Evolutionary conservation across 2,113 vertebrate genomes (phyloP), one percentile per base, ranked within the genome.

Genomic region (Nothocercus nigrocapillus): DNA sequence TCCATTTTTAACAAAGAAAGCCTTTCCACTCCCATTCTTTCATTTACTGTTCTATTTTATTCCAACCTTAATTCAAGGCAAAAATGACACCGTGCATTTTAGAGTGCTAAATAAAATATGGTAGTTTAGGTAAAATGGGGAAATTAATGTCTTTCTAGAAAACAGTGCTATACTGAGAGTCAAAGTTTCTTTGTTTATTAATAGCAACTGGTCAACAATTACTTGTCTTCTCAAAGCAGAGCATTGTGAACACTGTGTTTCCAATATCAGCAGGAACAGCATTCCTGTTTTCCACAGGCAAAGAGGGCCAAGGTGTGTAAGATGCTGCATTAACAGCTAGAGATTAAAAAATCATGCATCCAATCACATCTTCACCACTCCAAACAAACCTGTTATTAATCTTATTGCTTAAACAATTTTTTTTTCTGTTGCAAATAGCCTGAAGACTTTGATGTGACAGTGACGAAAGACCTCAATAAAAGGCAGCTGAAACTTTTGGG

Each of bases 381-480:
- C 73, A 61, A 95, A 95, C 93, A 96, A 96, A 56, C 45, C 36
- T 82, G 16, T 91, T 95, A 70, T 92, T 89, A 96, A 95, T 96
- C 79, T 92, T 59, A 54, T 28, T 38, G 90, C 74, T 75, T 79
- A 93, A 93, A 56, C 32, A 8, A 8, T 94, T 72, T 79, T 94
- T 72, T 79, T 91, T 95, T 82, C 30, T 83, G 25, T 38, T 88
- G 88, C n/a, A 95, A 91, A 93, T 93, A 96, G 89, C 81, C 88
- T 74, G 72, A 82, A 85, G 83, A 91, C 0, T 40, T 83, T 85
- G 91, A 78, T 88, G 59, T 82, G 87, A 94, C 82, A 95, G 54
- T 91, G 93, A 96, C 36, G 5, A 91, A 95, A 83, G 38, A 95
- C 66, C 79, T 89, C 73, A 95, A 96, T 93, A 95, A 95, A 96